Evolutionary conservation across 2,797 vertebrate species (phyloP).

Genomic region (Halcyon leucocephala): DNA sequence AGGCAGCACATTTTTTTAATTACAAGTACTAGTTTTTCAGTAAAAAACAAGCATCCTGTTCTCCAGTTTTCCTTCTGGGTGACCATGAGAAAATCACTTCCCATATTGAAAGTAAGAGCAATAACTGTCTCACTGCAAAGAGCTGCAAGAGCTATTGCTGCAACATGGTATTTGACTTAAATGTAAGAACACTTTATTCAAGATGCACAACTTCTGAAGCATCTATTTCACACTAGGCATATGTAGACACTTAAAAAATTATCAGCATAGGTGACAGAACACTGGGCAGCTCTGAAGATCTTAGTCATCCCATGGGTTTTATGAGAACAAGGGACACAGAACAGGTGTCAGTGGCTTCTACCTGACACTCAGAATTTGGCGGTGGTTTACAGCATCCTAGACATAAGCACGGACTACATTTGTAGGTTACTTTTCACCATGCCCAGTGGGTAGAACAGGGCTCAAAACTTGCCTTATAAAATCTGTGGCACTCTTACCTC

Average conservation of each 20-base stretch:
- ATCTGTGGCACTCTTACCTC: neutral
- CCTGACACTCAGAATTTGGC: neutral
- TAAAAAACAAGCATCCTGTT: neutral
- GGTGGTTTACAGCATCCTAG: neutral
- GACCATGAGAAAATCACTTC: neutral
- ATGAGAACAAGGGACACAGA: neutral
- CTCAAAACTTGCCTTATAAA: neutral
- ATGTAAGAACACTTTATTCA: neutral
- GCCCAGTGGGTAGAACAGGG: neutral
- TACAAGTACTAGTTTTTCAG: neutral
- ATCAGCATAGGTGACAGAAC: neutral
- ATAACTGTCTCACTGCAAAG: neutral
- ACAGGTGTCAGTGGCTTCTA: fast-evolving
- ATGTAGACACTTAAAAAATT: neutral
- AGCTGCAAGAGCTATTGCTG: neutral
- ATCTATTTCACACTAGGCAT: neutral
- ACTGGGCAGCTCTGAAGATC: neutral
- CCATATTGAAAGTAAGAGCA: neutral
- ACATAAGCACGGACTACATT: fast-evolving
- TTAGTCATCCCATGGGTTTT: neutral
- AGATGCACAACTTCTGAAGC: neutral
- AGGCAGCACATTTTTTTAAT: neutral
- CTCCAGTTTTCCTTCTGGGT: neutral
- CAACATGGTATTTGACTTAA: neutral
- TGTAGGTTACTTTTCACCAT: neutral